A percentile compares a stretch with the other conserved stretches of the same genome.
Evolutionary conservation across 2,113 vertebrate species (phyloP).

Genomic region (Neotoma lepida): DNA sequence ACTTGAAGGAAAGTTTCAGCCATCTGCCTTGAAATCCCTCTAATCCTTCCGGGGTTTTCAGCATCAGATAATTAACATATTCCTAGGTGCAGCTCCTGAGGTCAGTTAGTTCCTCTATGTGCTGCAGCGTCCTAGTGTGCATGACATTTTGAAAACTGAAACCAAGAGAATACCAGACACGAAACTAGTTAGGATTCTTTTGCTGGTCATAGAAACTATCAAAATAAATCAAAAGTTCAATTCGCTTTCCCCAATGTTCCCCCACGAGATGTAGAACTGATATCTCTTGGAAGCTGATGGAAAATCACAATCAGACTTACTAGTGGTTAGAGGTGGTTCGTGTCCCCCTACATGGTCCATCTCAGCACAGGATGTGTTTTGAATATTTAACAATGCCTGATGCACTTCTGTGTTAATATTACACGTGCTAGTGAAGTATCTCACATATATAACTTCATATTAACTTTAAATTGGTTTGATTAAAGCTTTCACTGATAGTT

Average conservation of each 20-base stretch:
- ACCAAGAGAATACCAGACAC: neutral
- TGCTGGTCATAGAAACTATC: neutral
- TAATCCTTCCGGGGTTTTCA: slow-evolving; percentile 68
- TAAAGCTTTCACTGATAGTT: slow-evolving; percentile 20
- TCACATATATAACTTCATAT: neutral
- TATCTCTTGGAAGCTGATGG: neutral
- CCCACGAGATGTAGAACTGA: neutral
- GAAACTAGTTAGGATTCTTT: slow-evolving; percentile 41
- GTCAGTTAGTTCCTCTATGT: neutral
- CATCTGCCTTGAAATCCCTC: slow-evolving; percentile 23
- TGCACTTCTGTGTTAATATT: neutral
- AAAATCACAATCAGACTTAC: slow-evolving; percentile 14
- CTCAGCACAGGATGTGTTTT: neutral
- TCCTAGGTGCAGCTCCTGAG: slow-evolving; percentile 52
- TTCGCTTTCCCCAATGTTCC: neutral
- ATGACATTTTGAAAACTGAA: slow-evolving; percentile 37
- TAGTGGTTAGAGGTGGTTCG: neutral
- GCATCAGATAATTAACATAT: slow-evolving; percentile 69
- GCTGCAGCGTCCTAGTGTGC: neutral
- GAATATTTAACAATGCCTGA: neutral
- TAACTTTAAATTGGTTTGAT: neutral
- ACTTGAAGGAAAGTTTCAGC: slow-evolving; percentile 56
- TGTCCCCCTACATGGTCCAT: neutral
- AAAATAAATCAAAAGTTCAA: slow-evolving; percentile 51
- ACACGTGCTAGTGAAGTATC: neutral